A percentile compares a stretch with the other conserved stretches of the same genome.
These are phyloP conservation scores for Sphecodes monilicornis DNA, from an alignment of 2,888 invertebrate genomes.

Conservation along the genomic window DNA sequence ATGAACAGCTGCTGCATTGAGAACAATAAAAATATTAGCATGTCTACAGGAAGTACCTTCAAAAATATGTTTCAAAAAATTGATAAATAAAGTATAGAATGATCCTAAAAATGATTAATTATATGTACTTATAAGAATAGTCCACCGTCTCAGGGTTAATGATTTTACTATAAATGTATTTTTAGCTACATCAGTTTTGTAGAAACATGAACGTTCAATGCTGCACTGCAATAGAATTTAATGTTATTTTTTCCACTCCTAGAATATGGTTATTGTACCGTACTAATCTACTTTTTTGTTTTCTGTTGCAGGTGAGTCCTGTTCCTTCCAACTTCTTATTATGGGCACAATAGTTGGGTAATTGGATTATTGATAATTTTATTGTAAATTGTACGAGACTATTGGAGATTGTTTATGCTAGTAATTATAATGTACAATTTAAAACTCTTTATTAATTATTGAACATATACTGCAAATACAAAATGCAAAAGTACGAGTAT, in stretches of 20 bases:
- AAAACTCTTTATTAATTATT: background rate
- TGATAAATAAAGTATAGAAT: too few species aligned
- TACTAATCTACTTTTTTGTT: background rate
- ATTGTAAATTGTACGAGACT: background rate
- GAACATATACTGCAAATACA: too few species aligned
- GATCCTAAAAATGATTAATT: too few species aligned
- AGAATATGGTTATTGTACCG: background rate
- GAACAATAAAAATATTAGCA: too few species aligned
- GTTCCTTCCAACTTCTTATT: background rate
- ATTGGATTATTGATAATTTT: background rate
- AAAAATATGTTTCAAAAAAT: too few species aligned
- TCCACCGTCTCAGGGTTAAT: too few species aligned
- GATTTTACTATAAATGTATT: background rate
- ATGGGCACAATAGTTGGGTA: background rate
- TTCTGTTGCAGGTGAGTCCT: background rate
- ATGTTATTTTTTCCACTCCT: background rate
- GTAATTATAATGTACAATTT: too few species aligned
- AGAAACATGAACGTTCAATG: background rate
- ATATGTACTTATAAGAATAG: too few species aligned
- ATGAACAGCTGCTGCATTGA: too few species aligned
- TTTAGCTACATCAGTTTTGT: background rate
- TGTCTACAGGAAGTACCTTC: too few species aligned
- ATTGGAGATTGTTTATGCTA: too few species aligned
- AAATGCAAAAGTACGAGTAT: too few species aligned
- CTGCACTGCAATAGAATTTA: background rate